phyloP scores from a whole-genome alignment of 2,888 invertebrate genomes.

The Calliopum simillimum region DNA sequence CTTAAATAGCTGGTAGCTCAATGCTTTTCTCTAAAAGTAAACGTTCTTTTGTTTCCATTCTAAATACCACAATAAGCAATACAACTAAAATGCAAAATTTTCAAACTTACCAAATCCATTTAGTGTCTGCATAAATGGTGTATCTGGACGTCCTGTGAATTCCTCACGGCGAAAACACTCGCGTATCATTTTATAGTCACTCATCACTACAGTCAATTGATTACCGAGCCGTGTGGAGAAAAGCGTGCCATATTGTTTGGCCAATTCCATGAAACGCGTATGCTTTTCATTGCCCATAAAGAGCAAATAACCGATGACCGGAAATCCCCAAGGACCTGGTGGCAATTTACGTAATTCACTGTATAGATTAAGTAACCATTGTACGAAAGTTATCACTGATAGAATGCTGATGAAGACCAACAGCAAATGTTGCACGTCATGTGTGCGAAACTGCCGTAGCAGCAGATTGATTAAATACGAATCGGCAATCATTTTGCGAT shows the following conservation, averaged over 20 bases:
- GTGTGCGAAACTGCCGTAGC: conserved; percentile 59
- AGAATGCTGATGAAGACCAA: conserved; percentile 61
- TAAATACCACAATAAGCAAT: not conserved
- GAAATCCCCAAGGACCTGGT: conserved; percentile 90
- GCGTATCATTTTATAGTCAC: conserved; percentile 86
- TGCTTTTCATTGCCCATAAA: conserved; percentile 83
- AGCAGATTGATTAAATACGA: conserved; percentile 62
- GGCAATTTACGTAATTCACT: conserved; percentile 72
- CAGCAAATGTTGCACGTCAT: conserved; percentile 62
- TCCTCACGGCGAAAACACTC: conserved; percentile 88
- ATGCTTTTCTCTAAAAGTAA: too few relatives aligned
- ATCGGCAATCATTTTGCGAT: conserved; percentile 56
- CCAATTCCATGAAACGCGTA: conserved; percentile 81
- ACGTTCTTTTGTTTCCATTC: too few relatives aligned
- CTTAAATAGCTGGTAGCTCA: too few relatives aligned
- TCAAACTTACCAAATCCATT: conserved; percentile 87
- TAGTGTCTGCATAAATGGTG: conserved; percentile 86
- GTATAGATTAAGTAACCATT: conserved; percentile 63
- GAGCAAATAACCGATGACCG: conserved; percentile 85
- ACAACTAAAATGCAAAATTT: not conserved
- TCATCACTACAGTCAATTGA: conserved; percentile 86
- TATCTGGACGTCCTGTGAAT: conserved; percentile 88
- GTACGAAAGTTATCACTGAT: conserved; percentile 61
- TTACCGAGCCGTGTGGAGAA: conserved; percentile 86
- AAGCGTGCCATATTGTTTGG: conserved; percentile 82